Conservation (phyloP, 2,113 vertebrate species). For the Microcebus lehilahytsara region DNA sequence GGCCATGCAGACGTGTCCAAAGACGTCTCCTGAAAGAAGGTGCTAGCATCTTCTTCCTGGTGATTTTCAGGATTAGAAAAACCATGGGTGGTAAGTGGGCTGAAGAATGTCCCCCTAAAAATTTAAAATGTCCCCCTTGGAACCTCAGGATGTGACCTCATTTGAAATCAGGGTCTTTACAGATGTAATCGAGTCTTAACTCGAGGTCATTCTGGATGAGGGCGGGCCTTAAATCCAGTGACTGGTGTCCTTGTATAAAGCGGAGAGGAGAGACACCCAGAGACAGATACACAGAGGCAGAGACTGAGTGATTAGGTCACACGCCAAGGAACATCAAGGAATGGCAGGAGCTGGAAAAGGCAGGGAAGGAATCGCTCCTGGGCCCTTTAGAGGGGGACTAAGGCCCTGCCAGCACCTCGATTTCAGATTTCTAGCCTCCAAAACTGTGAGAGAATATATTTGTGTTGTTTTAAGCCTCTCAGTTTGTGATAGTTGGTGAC, state of each 20-base stretch:
- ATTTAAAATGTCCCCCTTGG: not conserved
- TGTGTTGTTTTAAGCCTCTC: not conserved
- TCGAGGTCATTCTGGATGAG: not conserved
- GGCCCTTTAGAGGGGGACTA: not conserved
- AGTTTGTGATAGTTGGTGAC: not conserved
- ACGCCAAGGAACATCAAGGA: not conserved
- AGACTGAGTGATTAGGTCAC: not conserved
- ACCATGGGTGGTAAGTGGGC: not conserved
- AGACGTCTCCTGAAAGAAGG: not conserved
- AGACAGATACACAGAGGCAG: not conserved
- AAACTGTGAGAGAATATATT: not conserved
- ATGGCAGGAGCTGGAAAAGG: not conserved
- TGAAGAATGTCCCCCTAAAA: not conserved
- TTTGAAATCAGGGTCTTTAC: not conserved
- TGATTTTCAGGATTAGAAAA: not conserved
- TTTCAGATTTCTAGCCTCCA: not conserved
- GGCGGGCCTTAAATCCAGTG: not conserved
- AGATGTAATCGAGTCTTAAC: not conserved
- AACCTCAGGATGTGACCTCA: not conserved
- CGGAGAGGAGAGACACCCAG: not conserved
- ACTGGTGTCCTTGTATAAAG: not conserved
- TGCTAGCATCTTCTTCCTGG: not conserved
- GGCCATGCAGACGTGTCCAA: not conserved
- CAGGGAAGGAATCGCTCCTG: rapidly evolving
- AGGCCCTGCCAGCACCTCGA: not conserved